Percentiles rank a stretch among this genome's conserved stretches.
Evolutionary conservation across 2,888 invertebrate genomes (phyloP).

Genomic region (Apomyelois bistriatella): DNA sequence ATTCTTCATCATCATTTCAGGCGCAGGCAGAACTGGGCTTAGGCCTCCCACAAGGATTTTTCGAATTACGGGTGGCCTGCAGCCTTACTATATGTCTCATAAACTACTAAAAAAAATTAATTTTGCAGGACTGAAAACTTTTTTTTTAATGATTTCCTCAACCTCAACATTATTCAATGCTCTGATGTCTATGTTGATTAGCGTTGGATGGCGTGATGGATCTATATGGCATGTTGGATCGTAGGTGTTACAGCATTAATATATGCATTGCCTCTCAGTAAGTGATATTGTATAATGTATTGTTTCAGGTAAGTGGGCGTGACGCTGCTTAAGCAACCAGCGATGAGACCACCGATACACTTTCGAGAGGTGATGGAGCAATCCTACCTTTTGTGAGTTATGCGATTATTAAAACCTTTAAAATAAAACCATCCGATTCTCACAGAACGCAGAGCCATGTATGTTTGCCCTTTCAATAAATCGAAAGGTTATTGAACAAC

Average conservation of each 20-base stretch:
- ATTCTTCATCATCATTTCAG: too few relatives aligned
- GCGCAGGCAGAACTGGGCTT: too few relatives aligned
- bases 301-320: conserved; percentile 78
- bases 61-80: too few relatives aligned
- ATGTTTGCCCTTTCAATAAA: conserved; percentile 34
- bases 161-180: too few relatives aligned
- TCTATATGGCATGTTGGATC: conserved; percentile 5
- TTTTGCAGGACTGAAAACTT: too few relatives aligned
- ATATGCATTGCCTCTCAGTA: conserved; percentile 50
- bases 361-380: conserved; percentile 56
- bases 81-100: too few relatives aligned
- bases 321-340: conserved; percentile 44
- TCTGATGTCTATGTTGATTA: too few relatives aligned
- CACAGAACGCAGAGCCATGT: conserved; percentile 18
- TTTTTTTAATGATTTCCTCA: too few relatives aligned
- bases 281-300: conserved; percentile 75
- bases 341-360: conserved; percentile 58
- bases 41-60: too few relatives aligned
- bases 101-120: too few relatives aligned
- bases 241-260: conserved; percentile 53
- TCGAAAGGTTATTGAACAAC: conserved; percentile 30
- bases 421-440: conserved; percentile 27
- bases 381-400: conserved; percentile 48
- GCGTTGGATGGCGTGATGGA: neutral
- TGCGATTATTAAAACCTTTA: conserved; percentile 44